Conservation (phyloP, 2,113 vertebrate species). For the Rhagologus leucostigma region DNA sequence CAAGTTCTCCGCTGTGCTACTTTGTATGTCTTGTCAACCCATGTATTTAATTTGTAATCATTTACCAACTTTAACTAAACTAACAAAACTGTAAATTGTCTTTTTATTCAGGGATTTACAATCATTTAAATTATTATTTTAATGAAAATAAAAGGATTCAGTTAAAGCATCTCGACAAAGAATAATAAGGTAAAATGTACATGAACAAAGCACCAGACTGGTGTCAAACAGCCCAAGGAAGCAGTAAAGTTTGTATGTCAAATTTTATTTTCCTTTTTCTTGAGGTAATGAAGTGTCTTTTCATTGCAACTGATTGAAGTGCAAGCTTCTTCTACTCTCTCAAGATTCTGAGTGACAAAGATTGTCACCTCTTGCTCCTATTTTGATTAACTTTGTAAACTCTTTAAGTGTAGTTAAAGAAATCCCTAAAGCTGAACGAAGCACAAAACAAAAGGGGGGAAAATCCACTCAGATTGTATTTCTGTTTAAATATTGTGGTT, state of each 20-base stretch:
- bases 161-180: neutral
- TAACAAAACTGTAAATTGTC: neutral
- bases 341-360: neutral
- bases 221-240: neutral
- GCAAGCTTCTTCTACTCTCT: neutral
- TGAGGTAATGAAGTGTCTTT: neutral
- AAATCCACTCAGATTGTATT: neutral
- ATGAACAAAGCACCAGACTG: neutral
- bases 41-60: neutral
- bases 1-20: neutral
- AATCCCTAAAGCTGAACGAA: neutral
- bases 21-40: neutral
- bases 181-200: neutral
- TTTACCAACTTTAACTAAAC: neutral
- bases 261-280: neutral
- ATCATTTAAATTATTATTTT: neutral
- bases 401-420: neutral
- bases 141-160: neutral
- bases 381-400: neutral
- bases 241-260: neutral
- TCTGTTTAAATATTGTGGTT: neutral
- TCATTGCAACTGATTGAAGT: neutral
- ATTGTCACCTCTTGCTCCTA: neutral
- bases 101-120: neutral
- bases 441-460: neutral